These are phyloP conservation scores for Taenaris catops DNA, from an alignment of 2,888 invertebrate species.

Conservation along the genomic window DNA sequence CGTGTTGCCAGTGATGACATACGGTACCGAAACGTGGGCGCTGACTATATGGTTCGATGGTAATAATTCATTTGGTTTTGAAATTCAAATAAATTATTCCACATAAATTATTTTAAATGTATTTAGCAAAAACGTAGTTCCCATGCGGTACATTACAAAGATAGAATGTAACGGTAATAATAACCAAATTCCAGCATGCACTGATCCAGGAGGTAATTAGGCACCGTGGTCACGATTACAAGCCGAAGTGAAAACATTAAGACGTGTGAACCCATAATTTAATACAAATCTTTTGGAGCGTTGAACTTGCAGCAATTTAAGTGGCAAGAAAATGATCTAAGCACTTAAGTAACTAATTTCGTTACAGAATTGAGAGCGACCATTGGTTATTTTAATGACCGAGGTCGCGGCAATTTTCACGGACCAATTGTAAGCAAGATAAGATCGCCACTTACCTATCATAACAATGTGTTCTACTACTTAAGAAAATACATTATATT, in stretches of 20 bases:
- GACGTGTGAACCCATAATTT: slow-evolving; percentile 74
- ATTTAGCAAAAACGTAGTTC: slow-evolving; percentile 10
- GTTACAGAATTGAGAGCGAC: slow-evolving; percentile 48
- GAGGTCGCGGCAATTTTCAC: slow-evolving; percentile 34
- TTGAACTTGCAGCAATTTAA: slow-evolving; percentile 69
- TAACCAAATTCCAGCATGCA: slow-evolving; percentile 61
- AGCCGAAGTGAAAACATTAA: slow-evolving; percentile 65
- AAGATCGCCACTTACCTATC: slow-evolving; percentile 6
- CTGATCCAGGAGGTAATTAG: slow-evolving; percentile 56
- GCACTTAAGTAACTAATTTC: slow-evolving; percentile 53
- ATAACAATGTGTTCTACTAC: slow-evolving; percentile 7
- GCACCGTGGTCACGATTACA: slow-evolving; percentile 63
- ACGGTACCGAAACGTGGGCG: too few species aligned
- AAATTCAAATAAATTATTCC: too few species aligned
- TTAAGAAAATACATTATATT: slow-evolving; percentile 2
- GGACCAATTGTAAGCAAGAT: slow-evolving; percentile 10
- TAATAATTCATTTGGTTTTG: too few species aligned
- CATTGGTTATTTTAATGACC: slow-evolving; percentile 50
- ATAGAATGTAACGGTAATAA: slow-evolving; percentile 55
- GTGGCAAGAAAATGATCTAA: slow-evolving; percentile 51
- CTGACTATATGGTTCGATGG: too few species aligned
- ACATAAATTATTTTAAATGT: slow-evolving; percentile 1
- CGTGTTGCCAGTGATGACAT: too few species aligned
- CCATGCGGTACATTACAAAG: slow-evolving; percentile 36
- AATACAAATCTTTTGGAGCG: slow-evolving; percentile 63